These are phyloP conservation scores for Drosophila simulans DNA, from an alignment of 1,140 invertebrate species.

Conservation along the genomic window DNA sequence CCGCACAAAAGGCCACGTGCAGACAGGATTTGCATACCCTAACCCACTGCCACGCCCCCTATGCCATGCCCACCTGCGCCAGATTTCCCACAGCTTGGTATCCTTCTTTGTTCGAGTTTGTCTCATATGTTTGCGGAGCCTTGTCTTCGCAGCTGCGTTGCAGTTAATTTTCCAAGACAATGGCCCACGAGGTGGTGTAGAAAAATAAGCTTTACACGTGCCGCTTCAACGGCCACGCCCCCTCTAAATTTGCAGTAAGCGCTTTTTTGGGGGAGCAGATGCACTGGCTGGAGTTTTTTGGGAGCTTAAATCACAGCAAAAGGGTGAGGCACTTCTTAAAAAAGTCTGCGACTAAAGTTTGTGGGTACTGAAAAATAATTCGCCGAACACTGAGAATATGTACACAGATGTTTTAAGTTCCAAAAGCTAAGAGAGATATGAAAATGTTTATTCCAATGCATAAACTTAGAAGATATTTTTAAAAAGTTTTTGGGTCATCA, in stretches of 20 bases:
- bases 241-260: slow-evolving; percentile 32
- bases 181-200: slow-evolving; percentile 61
- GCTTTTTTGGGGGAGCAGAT: slow-evolving; percentile 15
- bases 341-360: not conserved
- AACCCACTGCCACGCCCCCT: not conserved
- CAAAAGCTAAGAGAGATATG: too few species aligned
- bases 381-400: not conserved
- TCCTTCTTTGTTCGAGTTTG: slow-evolving; percentile 59
- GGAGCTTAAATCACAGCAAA: slow-evolving; percentile 19
- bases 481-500: too few species aligned
- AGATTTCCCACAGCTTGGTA: slow-evolving; percentile 19
- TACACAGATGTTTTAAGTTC: too few species aligned
- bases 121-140: slow-evolving; percentile 50
- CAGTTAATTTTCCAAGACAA: slow-evolving; percentile 82
- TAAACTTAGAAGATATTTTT: too few species aligned
- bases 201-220: slow-evolving; percentile 79
- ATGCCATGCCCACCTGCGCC: slow-evolving; percentile 1
- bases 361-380: not conserved
- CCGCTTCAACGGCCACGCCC: slow-evolving; percentile 64
- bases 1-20: slow-evolving; percentile 68
- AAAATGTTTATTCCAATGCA: too few species aligned
- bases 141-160: slow-evolving; percentile 57
- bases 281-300: slow-evolving; percentile 13
- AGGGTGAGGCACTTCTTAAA: not conserved
- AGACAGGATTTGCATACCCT: slow-evolving; percentile 63